Conservation (phyloP, 2,113 vertebrate genomes). For the Dasyprocta punctata region DNA sequence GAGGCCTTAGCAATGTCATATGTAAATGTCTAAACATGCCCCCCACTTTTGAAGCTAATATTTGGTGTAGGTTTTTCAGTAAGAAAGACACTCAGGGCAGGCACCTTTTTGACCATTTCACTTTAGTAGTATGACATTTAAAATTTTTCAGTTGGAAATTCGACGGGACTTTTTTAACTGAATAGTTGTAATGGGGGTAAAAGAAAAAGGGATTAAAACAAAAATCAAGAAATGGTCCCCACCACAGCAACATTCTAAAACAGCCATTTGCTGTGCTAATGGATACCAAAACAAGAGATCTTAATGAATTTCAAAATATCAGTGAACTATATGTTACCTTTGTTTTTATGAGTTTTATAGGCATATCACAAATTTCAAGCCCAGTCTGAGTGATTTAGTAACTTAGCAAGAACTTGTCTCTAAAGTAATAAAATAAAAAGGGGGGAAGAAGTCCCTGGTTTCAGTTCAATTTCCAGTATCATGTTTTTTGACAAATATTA, state of each 20-base stretch:
- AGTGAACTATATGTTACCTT: constrained; percentile 59
- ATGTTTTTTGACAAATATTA: too few species aligned
- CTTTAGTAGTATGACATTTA: neutral
- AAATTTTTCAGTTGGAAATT: neutral
- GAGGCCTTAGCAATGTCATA: neutral
- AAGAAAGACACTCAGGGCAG: neutral
- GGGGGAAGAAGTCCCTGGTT: neutral
- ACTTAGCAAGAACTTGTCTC: neutral
- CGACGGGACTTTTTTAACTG: neutral
- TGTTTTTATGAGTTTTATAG: neutral
- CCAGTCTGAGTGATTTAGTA: neutral
- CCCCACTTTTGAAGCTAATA: neutral
- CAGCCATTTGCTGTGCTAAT: neutral
- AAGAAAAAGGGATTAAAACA: neutral
- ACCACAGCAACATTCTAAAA: constrained; percentile 28
- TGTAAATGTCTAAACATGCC: neutral
- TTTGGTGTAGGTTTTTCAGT: neutral
- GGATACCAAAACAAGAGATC: constrained; percentile 5
- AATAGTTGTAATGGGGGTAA: neutral
- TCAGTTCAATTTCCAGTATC: neutral
- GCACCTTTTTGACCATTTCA: neutral
- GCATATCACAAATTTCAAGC: neutral
- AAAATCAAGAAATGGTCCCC: neutral
- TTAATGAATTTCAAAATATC: constrained; percentile 67
- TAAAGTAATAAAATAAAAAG: neutral